Evolutionary conservation across 2,797 vertebrate genomes (phyloP), one percentile per base, ranked within the genome.

Genomic region (Acipenser oxyrinchus): DNA sequence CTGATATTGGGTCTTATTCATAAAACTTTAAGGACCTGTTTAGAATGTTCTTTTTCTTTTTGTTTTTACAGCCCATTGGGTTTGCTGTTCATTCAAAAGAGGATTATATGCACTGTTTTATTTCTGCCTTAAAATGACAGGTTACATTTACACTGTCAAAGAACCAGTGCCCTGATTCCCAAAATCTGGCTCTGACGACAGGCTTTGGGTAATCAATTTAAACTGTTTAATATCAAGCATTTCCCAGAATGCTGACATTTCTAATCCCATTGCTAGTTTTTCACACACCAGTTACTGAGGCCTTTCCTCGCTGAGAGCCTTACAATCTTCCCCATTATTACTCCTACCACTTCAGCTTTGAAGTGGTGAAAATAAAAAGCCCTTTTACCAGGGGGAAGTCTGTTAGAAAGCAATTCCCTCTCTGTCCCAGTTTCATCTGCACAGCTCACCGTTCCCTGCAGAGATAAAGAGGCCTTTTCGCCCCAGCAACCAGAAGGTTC

Each of bases 401-500:
- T 60, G 53, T 10, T 23, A 60, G 63, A 57, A 79, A 71, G 11
- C 48, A 68, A 48, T 61, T 63, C 65, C 71, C 67, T 73, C 71
- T 64, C 73, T 82, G 71, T 7, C 67, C 60, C 8, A 66, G 68
- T 69, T 78, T 77, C 69, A 77, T 77, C 74, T 66, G 57, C 70
- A 13, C 79, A 55, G 15, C 69, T 51, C 51, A 57, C 61, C n/a
- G 62, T 73, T 74, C 73, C 82, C 75, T 1, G 57, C 0, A 63
- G 75, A 73, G 74, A 76, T 66, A 49, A 70, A 79, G 79, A 78
- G 76, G 77, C 73, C 79, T 63, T 72, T 81, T 82, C 75, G 78
- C 77, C 79, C 75, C 72, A 81, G 83, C 81, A 84, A 80, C 83
- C 73, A 72, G 68, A 72, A 80, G 71, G 77, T 6, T 75, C 66